Evolutionary conservation across 2,113 vertebrate genomes (phyloP), one percentile per base, ranked within the genome.

Genomic region (Myxocyprinus asiaticus): DNA sequence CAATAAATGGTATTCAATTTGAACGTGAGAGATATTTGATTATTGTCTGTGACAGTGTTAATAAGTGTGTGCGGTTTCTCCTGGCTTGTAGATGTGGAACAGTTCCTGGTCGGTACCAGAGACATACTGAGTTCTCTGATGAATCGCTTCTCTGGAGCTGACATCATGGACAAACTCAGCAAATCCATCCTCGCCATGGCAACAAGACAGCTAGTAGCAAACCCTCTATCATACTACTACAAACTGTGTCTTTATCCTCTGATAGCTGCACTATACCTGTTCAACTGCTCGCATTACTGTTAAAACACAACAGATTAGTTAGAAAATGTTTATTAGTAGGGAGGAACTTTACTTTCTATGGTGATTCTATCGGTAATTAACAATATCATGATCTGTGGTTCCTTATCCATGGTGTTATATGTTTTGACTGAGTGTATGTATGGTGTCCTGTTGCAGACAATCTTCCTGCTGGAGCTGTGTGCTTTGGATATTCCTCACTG

Each of bases 401-500:
- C 22, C 22, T 33, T 33, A 33, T 33, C 22, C 22, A 33, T 33
- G 22, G 22, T 33, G 22, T 33, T 33, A 33, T 33, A 33, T 33
- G 0, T 56, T 5, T 45, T 58, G 10, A 70, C 51, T 3, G 47
- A 44, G 47, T 9, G 0, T 81, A n/a, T 85, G 65, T 51, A 4
- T 51, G 3, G 66, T 42, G 44, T 42, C 62, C 17, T 66, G 17
- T 77, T 77, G 7, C 85, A 99, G 98, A 93, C 95, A 70, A 96
- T 96, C 84, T 96, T 97, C 85, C 86, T 99, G 70, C 88, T 98
- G 92, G 98, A 99, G 88, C 94, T 98, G 86, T 96, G 94, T 80
- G 81, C 92, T 74, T 86, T 97, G 91, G 96, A 98, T 84, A 94
- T 99, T 83, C 93, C 96, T 0, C 94, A 97, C 88, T 94, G 94